Evolutionary conservation across 2,797 vertebrate species (phyloP), one percentile per base, ranked within the genome.

Genomic region (Oophaga sylvatica): DNA sequence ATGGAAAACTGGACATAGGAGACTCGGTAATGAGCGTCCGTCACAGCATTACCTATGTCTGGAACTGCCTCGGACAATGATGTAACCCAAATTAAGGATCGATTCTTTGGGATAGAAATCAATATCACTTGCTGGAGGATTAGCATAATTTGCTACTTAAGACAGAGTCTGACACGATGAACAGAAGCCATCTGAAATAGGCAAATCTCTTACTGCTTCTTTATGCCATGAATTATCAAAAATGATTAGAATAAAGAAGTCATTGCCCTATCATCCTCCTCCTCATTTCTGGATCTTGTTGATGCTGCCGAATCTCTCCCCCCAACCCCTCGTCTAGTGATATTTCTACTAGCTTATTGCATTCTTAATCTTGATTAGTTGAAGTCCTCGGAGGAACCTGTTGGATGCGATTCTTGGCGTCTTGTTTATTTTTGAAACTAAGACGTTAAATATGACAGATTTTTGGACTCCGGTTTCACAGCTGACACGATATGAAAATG

Each of bases 51-150:
- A 82, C 26, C 70, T 79, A 75, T 82, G 79, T 75, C 70, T 76
- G 45, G 45, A 87, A 82, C 45, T 67, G 80, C 16, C 71, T 75
- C 19, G 68, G 80, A 81, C 71, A 48, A 68, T 81, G 85, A 87
- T 35, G 80, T 82, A 76, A 82, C 59, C 60, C 86, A 82, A 87
- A 81, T 87, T 87, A 87, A 81, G 86, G 80, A 76, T 82, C 70
- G 73, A 81, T 87, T 76, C 70, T 65, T 76, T 22, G 60, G 29
- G n/a, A 65, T n/a, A 35, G 67, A 85, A 85, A 85, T 85, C 83
- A 77, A 77, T 85, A 78, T 76, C 45, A 20, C 53, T 48, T 82
- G 68, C 68, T 48, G 45, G 16, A 77, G 83, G 71, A 84, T 84
- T 76, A 84, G 41, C 41, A 65, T 65, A 77, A 85, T 85, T 62